Evolutionary conservation across 2,888 invertebrate species (phyloP), one percentile per base, ranked within the genome.

Genomic region (Liposcelis brunnea): DNA sequence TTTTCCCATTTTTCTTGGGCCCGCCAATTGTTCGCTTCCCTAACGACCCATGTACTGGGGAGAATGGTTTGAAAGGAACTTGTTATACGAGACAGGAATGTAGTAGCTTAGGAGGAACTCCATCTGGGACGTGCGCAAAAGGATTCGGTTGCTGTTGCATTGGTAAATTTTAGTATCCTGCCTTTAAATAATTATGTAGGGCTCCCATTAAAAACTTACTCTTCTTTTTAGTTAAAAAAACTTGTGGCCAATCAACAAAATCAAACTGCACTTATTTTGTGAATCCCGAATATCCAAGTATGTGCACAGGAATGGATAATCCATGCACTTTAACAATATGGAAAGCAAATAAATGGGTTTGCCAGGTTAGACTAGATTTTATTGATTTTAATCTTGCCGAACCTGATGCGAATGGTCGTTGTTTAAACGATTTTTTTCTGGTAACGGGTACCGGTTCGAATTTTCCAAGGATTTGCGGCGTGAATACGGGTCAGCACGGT

Each of bases 201-300:
- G 15, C 11, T 34, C 32, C 31, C 16, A 48, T 42, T 42, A n/a
- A 18, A 35, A 14, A 33, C 7, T 16, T 7, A 42, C 43, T 37
- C 47, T 46, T 42, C 47, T 49, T 62, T 60, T 19, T 58, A 87
- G 87, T 80, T 57, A 72, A 78, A 53, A 71, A 74, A 53, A 67
- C 76, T 0, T 89, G 89, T 54, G 83, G 84, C 2, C 62, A 68
- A 1, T 70, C 74, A 1, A 77, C 81, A 0, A 70, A 71, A 42
- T 71, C 75, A 43, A 87, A 89, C 59, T 84, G 84, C 55, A 86
- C 87, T 0, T 86, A 87, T 58, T 89, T 87, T 61, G 74, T 75
- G 10, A 89, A 82, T 58, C 77, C 77, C 0, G 75, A 73, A 2
- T 86, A 79, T 62, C 86, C 86, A 0, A 68, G 71, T 1, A 71